A percentile compares a stretch with the other conserved stretches of the same genome.
Conservation (phyloP, 2,797 vertebrate species). For the Heliangelus exortis region DNA sequence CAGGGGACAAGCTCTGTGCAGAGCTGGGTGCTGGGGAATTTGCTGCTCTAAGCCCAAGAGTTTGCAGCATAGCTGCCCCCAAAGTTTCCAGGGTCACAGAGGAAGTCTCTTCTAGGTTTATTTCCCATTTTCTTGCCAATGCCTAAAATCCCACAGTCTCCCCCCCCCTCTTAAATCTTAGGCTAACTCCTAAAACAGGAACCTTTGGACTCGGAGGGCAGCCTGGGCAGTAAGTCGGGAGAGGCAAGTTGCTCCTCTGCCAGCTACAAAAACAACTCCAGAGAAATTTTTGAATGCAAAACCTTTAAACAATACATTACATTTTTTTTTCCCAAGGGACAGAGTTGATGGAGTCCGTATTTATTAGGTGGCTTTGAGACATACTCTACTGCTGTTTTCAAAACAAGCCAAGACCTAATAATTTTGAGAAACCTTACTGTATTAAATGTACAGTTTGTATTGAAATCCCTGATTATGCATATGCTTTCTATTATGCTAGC, state of each 20-base stretch:
- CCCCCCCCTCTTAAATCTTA: background rate
- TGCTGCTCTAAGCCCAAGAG: background rate
- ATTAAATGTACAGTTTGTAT: slow-evolving; percentile 68
- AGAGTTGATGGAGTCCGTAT: background rate
- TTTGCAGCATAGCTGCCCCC: background rate
- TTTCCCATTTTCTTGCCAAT: slow-evolving; percentile 36
- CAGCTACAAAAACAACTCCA: background rate
- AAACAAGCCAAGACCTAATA: slow-evolving; percentile 21
- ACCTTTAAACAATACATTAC: background rate
- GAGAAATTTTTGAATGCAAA: background rate
- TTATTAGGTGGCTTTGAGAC: slow-evolving; percentile 25
- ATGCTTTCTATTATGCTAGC: slow-evolving; percentile 72
- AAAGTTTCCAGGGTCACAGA: slow-evolving; percentile 16
- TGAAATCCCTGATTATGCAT: slow-evolving; percentile 58
- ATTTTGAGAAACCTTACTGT: background rate
- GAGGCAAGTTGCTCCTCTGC: background rate
- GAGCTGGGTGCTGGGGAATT: background rate
- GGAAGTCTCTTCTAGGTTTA: slow-evolving; percentile 54
- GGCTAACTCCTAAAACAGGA: slow-evolving; percentile 7
- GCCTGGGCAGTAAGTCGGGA: background rate
- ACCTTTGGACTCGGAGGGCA: background rate
- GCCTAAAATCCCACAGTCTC: background rate
- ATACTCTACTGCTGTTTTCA: slow-evolving; percentile 18
- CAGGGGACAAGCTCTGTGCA: rapidly evolving
- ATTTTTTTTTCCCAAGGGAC: background rate